Evolutionary conservation across 2,888 invertebrate genomes (phyloP).

Genomic region (Anoncus sp.): DNA sequence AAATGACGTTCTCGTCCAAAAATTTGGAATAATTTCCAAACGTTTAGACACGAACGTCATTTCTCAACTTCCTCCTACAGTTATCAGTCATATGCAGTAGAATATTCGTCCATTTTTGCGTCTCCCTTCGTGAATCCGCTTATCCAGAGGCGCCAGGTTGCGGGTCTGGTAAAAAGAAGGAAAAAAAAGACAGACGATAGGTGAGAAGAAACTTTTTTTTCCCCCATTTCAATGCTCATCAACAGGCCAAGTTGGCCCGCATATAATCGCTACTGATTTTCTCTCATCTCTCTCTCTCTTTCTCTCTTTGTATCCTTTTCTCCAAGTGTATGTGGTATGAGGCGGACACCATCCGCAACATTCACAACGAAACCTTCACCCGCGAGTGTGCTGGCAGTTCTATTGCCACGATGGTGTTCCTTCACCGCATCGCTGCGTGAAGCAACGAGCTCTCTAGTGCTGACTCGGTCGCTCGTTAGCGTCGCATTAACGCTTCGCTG

Average conservation of each 20-base stretch:
- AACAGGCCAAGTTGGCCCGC: slow-evolving; percentile 30
- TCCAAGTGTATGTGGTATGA: not conserved
- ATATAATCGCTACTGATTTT: slow-evolving; percentile 49
- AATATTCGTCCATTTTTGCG: no score
- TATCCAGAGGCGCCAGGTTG: slow-evolving; percentile 20
- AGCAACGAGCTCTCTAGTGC: slow-evolving; percentile 39
- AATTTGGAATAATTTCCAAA: no score
- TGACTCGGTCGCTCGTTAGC: slow-evolving; percentile 57
- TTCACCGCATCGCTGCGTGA: slow-evolving; percentile 47
- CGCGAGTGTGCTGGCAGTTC: slow-evolving; percentile 27
- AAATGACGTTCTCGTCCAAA: no score
- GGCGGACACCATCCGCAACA: slow-evolving; percentile 5
- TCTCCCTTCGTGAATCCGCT: no score
- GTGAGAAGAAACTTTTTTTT: slow-evolving; percentile 13
- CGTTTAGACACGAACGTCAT: not conserved
- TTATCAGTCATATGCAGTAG: not conserved
- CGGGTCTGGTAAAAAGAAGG: not conserved
- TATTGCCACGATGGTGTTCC: slow-evolving; percentile 33
- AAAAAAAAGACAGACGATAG: slow-evolving; percentile 1
- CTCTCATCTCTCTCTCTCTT: slow-evolving; percentile 15
- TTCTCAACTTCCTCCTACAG: not conserved
- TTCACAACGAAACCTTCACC: slow-evolving; percentile 6
- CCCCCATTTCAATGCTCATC: slow-evolving; percentile 17
- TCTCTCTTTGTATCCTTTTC: not conserved
- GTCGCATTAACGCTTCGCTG: slow-evolving; percentile 62